Evolutionary conservation across 2,113 vertebrate species (phyloP).

Genomic region (Macquaria ambigua): DNA sequence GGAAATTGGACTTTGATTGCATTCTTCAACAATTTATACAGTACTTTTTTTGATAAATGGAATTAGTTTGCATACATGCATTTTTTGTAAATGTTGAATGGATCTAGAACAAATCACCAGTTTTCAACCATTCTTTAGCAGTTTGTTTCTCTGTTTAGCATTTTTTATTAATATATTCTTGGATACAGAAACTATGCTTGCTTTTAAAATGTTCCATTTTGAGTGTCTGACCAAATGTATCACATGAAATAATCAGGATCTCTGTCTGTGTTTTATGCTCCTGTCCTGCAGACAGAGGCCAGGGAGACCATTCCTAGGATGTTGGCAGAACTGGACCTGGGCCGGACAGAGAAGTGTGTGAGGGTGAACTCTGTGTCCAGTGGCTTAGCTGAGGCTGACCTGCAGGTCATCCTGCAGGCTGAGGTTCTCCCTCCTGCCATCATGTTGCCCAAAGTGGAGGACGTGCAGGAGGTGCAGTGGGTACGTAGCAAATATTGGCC

Average conservation of each 20-base stretch:
- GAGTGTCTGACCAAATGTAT: not conserved
- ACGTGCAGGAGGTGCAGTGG: conserved; percentile 91
- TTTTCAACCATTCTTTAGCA: not conserved
- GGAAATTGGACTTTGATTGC: conserved; percentile 26
- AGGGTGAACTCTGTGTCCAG: conserved; percentile 96
- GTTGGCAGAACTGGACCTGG: conserved; percentile 89
- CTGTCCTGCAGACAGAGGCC: conserved; percentile 88
- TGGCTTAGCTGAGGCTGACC: conserved; percentile 90
- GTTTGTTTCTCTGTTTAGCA: not conserved
- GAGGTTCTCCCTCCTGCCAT: conserved; percentile 91
- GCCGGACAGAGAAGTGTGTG: conserved; percentile 93
- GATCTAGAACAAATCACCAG: not conserved
- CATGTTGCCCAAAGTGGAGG: conserved; percentile 97
- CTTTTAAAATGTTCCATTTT: not conserved
- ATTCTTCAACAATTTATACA: not conserved
- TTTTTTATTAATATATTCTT: not conserved
- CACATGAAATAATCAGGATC: not conserved
- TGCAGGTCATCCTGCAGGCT: conserved; percentile 88
- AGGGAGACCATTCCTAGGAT: conserved; percentile 88
- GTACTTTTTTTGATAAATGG: not conserved
- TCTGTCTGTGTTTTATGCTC: conserved; percentile 1
- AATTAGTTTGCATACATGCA: not conserved
- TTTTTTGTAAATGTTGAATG: not conserved
- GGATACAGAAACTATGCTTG: not conserved
- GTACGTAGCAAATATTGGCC: conserved; percentile 79